These are phyloP conservation scores for Panthera uncia DNA, from an alignment of 2,113 vertebrate genomes.

Conservation along the genomic window DNA sequence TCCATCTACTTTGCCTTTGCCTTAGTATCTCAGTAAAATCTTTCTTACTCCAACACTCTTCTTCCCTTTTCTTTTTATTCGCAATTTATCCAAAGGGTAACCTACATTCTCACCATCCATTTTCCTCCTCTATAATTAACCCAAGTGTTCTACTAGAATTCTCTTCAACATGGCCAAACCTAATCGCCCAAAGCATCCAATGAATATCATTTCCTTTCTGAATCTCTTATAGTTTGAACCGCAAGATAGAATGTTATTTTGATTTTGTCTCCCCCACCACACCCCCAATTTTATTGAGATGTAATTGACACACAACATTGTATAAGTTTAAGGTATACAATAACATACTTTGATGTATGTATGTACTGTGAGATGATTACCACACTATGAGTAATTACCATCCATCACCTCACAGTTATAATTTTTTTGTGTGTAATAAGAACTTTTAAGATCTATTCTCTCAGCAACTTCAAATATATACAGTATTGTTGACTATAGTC, in stretches of 20 bases:
- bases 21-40: background rate
- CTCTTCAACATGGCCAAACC: background rate
- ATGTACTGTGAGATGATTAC: background rate
- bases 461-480: background rate
- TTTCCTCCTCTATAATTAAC: background rate
- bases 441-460: background rate
- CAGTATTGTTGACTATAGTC: background rate
- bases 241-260: background rate
- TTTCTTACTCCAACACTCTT: background rate
- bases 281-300: background rate
- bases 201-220: background rate
- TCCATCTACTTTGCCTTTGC: background rate
- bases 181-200: background rate
- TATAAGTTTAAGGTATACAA: background rate
- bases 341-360: background rate
- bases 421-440: background rate
- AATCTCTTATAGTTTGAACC: background rate
- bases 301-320: background rate
- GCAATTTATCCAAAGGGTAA: background rate
- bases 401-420: background rate
- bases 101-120: background rate
- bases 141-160: background rate
- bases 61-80: background rate
- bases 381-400: background rate
- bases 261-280: background rate